Evolutionary conservation across 1,140 invertebrate genomes (phyloP).

Genomic region (Zaprionus africanus): DNA sequence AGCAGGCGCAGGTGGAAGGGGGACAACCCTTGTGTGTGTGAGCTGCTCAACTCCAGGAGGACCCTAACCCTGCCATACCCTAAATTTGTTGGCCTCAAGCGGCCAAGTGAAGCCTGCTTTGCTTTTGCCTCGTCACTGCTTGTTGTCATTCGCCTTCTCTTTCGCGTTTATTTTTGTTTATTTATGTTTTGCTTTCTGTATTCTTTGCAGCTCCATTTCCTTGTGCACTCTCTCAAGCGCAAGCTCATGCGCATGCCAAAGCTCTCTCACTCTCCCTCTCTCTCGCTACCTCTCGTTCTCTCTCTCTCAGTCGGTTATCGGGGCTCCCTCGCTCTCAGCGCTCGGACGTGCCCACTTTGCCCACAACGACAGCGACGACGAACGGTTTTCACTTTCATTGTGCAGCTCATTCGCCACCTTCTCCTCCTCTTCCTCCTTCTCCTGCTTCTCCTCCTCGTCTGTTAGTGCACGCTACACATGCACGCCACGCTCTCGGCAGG

Average conservation of each 20-base stretch:
- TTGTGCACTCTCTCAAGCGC: constrained; percentile 37
- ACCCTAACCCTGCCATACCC: constrained; percentile 44
- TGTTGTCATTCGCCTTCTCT: constrained; percentile 58
- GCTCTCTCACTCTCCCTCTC: constrained; percentile 16
- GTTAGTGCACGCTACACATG: constrained; percentile 3
- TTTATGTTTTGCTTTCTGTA: constrained; percentile 79
- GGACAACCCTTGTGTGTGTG: constrained; percentile 1
- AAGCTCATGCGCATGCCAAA: constrained; percentile 19
- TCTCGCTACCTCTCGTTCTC: constrained; percentile 10
- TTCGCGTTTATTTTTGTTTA: constrained; percentile 83
- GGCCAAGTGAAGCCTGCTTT: background rate
- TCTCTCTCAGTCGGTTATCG: background rate
- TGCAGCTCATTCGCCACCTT: constrained; percentile 61
- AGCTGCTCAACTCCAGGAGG: constrained; percentile 25
- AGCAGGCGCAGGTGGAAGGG: no score
- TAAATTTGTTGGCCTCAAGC: constrained; percentile 58
- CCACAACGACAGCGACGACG: constrained; percentile 17
- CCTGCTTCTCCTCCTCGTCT: constrained; percentile 20
- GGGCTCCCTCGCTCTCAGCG: constrained; percentile 28
- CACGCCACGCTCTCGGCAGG: constrained; percentile 35
- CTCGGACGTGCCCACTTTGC: constrained; percentile 56
- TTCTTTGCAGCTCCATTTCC: constrained; percentile 68
- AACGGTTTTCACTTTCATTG: constrained; percentile 79
- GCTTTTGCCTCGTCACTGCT: constrained; percentile 27
- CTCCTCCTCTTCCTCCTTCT: constrained; percentile 20